These are phyloP conservation scores for Myrmecobius fasciatus DNA, from an alignment of 2,113 vertebrate species.

Conservation along the genomic window DNA sequence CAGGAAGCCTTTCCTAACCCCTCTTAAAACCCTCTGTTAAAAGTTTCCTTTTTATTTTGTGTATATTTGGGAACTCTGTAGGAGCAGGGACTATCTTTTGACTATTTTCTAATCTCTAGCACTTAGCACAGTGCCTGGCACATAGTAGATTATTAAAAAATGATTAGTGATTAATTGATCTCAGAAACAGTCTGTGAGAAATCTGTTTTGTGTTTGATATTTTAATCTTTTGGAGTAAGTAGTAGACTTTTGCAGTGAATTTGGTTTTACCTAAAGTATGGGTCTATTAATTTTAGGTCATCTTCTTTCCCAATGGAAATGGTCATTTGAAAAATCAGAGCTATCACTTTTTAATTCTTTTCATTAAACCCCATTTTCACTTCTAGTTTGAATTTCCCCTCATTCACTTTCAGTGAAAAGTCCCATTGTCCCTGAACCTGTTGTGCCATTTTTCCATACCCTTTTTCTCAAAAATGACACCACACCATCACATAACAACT, in stretches of 20 bases:
- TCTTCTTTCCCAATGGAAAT: neutral
- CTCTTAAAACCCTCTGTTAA: neutral
- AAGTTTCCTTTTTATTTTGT: neutral
- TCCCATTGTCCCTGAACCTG: neutral
- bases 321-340: neutral
- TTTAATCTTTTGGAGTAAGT: neutral
- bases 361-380: neutral
- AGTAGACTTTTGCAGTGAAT: neutral
- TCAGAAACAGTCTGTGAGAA: neutral
- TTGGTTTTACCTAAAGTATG: neutral
- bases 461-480: neutral
- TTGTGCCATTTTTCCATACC: neutral
- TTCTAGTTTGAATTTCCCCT: neutral
- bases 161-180: neutral
- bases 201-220: neutral
- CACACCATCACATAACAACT: conserved; percentile 56
- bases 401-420: neutral
- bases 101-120: neutral
- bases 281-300: neutral
- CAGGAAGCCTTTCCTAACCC: neutral
- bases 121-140: neutral
- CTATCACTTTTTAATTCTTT: neutral
- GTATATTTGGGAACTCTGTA: neutral
- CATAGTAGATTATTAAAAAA: neutral
- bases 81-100: neutral